Evolutionary conservation across 2,113 vertebrate species (phyloP), one percentile per base, ranked within the genome.

Genomic region (Argyrosomus japonicus): DNA sequence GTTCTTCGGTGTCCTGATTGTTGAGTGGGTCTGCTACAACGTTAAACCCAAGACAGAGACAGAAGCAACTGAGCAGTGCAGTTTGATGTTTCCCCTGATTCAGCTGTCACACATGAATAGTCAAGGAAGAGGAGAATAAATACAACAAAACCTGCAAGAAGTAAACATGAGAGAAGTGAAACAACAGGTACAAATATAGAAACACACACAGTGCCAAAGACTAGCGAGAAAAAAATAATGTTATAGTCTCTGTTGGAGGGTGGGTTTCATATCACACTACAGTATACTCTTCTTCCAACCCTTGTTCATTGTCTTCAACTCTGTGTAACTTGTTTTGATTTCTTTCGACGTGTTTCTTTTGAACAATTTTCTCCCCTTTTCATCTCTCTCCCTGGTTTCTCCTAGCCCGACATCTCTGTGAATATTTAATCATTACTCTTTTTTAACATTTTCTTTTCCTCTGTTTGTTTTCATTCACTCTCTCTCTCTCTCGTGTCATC

Each of bases 71-170:
- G 74, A 79, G 62, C n/a, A 25, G 70, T 15, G 50, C n/a, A 57
- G 65, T 32, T 56, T 79, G 70, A 85, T 79, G 63, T 77, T 74
- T 71, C 75, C 62, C 60, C 62, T 74, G 62, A 81, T 79, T 79
- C 63, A n/a, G 54, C 64, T 88, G 77, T 75, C 78, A 77, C 70
- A 74, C 69, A 70, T 53, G 56, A 74, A 67, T 32, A 54, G 50
- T 68, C 53, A 2, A 70, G 32, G 78, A 23, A 65, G 62, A 36
- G n/a, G 43, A 47, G 58, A 74, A 68, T 68, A 83, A 75, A 67
- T 74, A n/a, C 32, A 60, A 58, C 32, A 36, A 51, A 74, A 64
- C 40, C 51, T 76, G 51, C 17, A 23, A 72, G 61, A 64, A 57
- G 60, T 65, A 75, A 70, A 74, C 45, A 77, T 40, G 23, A 84